Percentiles rank a stretch among this genome's conserved stretches.
phyloP scores from a whole-genome alignment of 2,888 invertebrate species.

The Carterocephalus palaemon region DNA sequence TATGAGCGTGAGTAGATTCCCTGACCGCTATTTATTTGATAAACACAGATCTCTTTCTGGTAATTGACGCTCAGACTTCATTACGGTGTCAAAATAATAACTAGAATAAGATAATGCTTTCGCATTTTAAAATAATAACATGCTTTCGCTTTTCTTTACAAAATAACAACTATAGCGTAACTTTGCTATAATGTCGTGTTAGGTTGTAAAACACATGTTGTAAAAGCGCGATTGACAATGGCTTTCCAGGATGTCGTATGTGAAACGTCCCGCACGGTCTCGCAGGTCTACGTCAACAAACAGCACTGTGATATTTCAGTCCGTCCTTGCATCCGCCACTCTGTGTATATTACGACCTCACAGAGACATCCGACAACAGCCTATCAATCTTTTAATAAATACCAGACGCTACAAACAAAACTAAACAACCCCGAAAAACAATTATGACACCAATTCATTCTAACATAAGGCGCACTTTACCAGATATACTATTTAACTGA shows the following conservation, averaged over 20 bases:
- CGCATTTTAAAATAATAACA: no score
- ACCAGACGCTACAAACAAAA: constrained; percentile 44
- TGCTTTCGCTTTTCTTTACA: no score
- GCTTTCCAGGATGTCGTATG: constrained; percentile 61
- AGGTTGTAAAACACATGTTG: no score
- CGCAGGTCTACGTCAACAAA: constrained; percentile 61
- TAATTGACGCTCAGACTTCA: no score
- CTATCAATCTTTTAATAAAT: constrained; percentile 75
- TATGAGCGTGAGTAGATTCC: no score
- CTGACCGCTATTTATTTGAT: no score
- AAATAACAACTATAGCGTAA: no score
- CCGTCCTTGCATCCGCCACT: constrained; percentile 47
- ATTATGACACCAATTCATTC: constrained; percentile 15
- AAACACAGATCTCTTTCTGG: no score
- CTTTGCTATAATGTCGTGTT: no score
- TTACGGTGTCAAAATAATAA: no score
- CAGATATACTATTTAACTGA: constrained; percentile 9
- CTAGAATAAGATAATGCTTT: no score
- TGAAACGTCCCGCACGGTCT: constrained; percentile 52
- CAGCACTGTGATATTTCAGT: constrained; percentile 64
- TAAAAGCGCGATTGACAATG: no score
- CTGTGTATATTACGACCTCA: constrained; percentile 60
- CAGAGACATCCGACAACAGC: constrained; percentile 70
- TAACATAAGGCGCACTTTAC: constrained; percentile 28
- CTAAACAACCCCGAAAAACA: constrained; percentile 11